Conservation (phyloP, 1,140 invertebrate species). For the Anastatus disparis region DNA sequence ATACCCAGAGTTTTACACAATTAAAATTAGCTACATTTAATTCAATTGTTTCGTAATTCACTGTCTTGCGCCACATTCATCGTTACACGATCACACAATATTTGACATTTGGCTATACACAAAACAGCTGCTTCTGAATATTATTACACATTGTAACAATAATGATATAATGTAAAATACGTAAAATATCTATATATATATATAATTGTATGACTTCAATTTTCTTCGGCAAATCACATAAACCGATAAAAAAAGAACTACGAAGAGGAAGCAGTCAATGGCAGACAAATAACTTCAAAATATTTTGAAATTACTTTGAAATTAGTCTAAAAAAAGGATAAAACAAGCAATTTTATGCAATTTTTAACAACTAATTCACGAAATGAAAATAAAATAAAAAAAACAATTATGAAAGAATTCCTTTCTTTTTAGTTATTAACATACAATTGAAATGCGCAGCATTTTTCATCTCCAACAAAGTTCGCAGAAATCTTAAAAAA, state of each 20-base stretch:
- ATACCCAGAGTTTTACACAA: constrained; percentile 47
- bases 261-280: constrained; percentile 34
- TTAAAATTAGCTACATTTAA: constrained; percentile 41
- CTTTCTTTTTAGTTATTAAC: constrained; percentile 19
- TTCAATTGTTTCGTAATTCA: constrained; percentile 33
- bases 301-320: constrained; percentile 21
- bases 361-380: not conserved
- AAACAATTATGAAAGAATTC: constrained; percentile 23
- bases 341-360: not conserved
- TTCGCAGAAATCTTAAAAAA: constrained; percentile 19
- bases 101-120: constrained; percentile 39
- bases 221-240: constrained; percentile 17
- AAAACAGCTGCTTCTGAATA: constrained; percentile 35
- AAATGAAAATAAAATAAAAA: constrained; percentile 29
- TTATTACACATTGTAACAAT: constrained; percentile 26
- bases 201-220: constrained; percentile 32
- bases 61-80: constrained; percentile 26
- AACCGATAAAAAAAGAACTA: constrained; percentile 26
- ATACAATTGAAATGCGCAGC: constrained; percentile 40
- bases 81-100: constrained; percentile 20
- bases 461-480: constrained; percentile 30
- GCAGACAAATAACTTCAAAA: constrained; percentile 34
- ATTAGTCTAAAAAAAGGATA: constrained; percentile 20
- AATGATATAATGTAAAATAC: constrained; percentile 28
- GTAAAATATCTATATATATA: constrained; percentile 34